A percentile compares a stretch with the other conserved stretches of the same genome.
Evolutionary conservation across 2,113 vertebrate species (phyloP).

Genomic region (Silurus meridionalis): DNA sequence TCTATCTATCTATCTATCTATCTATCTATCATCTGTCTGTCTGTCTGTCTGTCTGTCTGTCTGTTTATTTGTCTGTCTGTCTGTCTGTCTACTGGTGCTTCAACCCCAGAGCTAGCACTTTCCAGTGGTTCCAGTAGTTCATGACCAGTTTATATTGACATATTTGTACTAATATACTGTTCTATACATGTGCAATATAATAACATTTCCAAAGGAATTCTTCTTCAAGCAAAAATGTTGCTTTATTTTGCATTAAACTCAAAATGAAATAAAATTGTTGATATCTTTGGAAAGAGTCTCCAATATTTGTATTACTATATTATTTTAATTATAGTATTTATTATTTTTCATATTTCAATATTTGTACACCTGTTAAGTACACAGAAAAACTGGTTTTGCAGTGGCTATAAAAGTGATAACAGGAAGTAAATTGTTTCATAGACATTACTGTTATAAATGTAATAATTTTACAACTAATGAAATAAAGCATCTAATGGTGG

Average conservation of each 20-base stretch:
- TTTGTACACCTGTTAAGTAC: no score
- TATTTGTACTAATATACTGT: background rate
- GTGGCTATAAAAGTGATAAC: background rate
- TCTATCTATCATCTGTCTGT: no score
- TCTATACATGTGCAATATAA: no score
- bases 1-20: no score
- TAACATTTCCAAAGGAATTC: no score
- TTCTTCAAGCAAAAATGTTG: background rate
- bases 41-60: no score
- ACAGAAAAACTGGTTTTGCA: background rate
- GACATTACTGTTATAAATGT: background rate
- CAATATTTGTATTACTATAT: background rate
- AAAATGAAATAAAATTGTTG: background rate
- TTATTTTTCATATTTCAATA: background rate
- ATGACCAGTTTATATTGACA: background rate
- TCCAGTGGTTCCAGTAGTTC: background rate
- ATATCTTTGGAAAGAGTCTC: background rate
- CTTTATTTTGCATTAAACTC: background rate
- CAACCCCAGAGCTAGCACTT: no score
- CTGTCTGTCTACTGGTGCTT: no score
- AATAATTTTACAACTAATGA: background rate
- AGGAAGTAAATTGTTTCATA: background rate
- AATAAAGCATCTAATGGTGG: background rate
- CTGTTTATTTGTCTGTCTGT: no score
- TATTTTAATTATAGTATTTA: background rate